phyloP scores from a whole-genome alignment of 2,113 vertebrate genomes.

The Bubo bubo region DNA sequence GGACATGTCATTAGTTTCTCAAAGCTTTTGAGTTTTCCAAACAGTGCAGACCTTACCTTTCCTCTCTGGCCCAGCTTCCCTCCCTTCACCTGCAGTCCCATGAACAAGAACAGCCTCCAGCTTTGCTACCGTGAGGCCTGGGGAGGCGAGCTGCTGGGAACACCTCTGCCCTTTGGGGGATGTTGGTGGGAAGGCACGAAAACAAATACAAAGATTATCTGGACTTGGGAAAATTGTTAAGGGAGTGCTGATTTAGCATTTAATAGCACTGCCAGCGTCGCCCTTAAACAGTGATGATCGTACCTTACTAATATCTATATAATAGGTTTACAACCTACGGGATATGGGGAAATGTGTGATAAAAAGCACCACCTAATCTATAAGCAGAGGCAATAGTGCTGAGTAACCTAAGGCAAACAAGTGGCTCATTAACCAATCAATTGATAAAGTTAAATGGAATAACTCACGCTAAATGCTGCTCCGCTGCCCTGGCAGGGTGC shows the following conservation, averaged over 20 bases:
- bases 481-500: neutral
- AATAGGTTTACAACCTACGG: neutral
- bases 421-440: conserved; percentile 45
- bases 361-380: conserved; percentile 6
- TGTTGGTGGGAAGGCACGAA: neutral
- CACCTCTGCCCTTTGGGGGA: neutral
- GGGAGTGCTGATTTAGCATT: neutral
- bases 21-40: neutral
- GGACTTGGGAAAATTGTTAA: neutral
- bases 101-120: neutral
- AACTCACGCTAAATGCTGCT: neutral
- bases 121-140: neutral
- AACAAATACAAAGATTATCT: neutral
- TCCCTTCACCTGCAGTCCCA: neutral
- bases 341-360: neutral
- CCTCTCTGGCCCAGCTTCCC: fast-evolving
- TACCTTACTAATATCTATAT: neutral
- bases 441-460: neutral
- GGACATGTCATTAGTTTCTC: neutral
- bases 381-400: neutral
- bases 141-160: neutral
- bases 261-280: neutral
- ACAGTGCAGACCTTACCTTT: neutral
- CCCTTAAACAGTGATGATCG: neutral
- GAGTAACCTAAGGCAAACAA: conserved; percentile 41